Evolutionary conservation across 2,797 vertebrate genomes (phyloP).

Genomic region (Ctenochaetus hawaiiensis): DNA sequence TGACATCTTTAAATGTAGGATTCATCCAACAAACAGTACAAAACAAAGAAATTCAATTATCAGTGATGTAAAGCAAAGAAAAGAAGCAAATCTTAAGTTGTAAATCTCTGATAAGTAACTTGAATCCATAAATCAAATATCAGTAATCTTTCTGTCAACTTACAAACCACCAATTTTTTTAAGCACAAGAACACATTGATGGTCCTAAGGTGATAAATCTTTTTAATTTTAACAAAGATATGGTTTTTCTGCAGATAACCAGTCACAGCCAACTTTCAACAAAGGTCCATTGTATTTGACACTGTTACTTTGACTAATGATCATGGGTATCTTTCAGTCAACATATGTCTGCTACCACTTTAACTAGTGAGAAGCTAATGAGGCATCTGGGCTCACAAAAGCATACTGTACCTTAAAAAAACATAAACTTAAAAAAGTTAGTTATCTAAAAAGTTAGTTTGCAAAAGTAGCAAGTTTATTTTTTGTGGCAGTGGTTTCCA

Average conservation of each 20-base stretch:
- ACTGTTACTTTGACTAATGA: not conserved
- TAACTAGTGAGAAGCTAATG: conserved; percentile 7
- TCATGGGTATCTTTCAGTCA: too few relatives aligned
- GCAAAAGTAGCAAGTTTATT: too few relatives aligned
- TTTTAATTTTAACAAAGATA: not conserved
- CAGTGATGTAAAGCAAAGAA: not conserved
- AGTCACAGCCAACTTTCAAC: not conserved
- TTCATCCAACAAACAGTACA: not conserved
- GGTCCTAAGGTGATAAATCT: not conserved
- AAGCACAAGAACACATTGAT: not conserved
- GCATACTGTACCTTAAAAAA: not conserved
- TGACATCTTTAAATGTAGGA: not conserved
- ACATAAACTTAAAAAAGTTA: not conserved
- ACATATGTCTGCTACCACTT: too few relatives aligned
- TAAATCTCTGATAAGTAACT: not conserved
- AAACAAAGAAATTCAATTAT: not conserved
- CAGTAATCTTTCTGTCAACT: too few relatives aligned
- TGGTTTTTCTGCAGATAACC: not conserved
- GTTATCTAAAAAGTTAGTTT: too few relatives aligned
- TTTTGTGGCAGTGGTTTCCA: too few relatives aligned
- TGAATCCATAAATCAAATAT: not conserved
- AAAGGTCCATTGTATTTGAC: not conserved
- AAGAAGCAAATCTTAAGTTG: not conserved
- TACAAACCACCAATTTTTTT: not conserved
- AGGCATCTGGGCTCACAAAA: conserved; percentile 8